Evolutionary conservation across 2,113 vertebrate genomes (phyloP).

Genomic region (Psittacula cyanocephala): DNA sequence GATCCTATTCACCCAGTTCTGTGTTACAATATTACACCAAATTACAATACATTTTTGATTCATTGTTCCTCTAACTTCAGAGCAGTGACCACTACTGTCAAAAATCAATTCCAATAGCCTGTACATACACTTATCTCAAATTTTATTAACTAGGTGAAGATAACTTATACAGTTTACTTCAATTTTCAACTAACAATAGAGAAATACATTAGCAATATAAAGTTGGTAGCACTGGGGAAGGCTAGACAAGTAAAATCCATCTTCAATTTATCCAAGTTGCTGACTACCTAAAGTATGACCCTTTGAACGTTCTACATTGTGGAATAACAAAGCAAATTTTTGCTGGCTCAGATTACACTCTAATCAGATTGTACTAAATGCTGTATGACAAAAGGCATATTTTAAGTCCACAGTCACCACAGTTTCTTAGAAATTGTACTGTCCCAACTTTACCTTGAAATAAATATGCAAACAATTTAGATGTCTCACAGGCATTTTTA

Average conservation of each 20-base stretch:
- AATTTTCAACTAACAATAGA: background rate
- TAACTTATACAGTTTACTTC: background rate
- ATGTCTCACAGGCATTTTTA: background rate
- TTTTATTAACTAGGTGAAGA: background rate
- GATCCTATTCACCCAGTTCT: background rate
- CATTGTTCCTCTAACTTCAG: background rate
- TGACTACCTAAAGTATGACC: background rate
- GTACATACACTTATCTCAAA: background rate
- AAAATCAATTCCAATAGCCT: background rate
- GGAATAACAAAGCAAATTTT: background rate
- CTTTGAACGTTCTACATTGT: background rate
- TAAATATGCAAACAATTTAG: background rate
- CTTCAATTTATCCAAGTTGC: background rate
- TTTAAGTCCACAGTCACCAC: background rate
- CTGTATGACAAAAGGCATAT: background rate
- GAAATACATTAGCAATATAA: background rate
- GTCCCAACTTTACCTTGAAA: background rate
- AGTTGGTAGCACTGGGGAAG: background rate
- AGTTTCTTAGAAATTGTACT: background rate
- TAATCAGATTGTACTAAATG: background rate
- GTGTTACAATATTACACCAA: background rate
- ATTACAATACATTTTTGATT: background rate
- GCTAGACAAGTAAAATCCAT: background rate
- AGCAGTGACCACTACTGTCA: background rate
- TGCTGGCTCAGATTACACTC: background rate